Base-by-base conservation (phyloP, 2,888 invertebrate species). In the Hemicrepidius hirtus region DNA sequence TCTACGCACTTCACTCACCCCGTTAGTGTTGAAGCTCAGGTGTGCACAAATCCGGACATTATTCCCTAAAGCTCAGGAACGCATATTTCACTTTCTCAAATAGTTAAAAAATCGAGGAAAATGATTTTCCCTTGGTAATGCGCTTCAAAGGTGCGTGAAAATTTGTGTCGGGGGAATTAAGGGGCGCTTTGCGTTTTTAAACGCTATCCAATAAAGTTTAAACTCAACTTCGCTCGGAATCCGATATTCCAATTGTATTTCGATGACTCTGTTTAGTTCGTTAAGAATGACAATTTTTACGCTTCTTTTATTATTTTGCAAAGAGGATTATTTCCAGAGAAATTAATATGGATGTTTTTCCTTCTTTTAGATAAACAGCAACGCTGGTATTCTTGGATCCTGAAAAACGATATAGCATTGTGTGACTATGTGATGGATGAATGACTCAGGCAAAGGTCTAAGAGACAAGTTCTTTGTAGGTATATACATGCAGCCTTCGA, bases 1-100 rank as follows among this genome's bases (percentile, higher is more conserved):
- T 67, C 71, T 73, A 75, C 78, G 78, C 76, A 72, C 74, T 66
- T 65, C 65, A 46, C 68, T 63, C 73, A 59, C 64, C 41, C 73
- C 62, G 35, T 64, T 68, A 63, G 62, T 68, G 72, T 73, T 55
- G 73, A 68, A 67, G 60, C 74, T 67, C 74, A 74, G 74, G 74
- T 74, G 74, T 67, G 70, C 74, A 67, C 69, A 74, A 74, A 74
- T 74, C 71, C 74, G 70, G 59, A 71, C 68, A 68, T 71, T 74
- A 71, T 67, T 63, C 74, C 69, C 69, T 62, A 70, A 70, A 73
- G 69, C 70, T 70, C 55, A 66, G 46, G 60, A 57, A 63, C 53
- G 59, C 69, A 73, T 73, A 73, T 73, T 70, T 73, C 73, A 70
- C 67, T 70, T 73, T 63, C 62, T 63, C 46, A 65, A 66, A 66